phyloP scores from a whole-genome alignment of 2,797 vertebrate genomes.

The Thaleichthys pacificus region DNA sequence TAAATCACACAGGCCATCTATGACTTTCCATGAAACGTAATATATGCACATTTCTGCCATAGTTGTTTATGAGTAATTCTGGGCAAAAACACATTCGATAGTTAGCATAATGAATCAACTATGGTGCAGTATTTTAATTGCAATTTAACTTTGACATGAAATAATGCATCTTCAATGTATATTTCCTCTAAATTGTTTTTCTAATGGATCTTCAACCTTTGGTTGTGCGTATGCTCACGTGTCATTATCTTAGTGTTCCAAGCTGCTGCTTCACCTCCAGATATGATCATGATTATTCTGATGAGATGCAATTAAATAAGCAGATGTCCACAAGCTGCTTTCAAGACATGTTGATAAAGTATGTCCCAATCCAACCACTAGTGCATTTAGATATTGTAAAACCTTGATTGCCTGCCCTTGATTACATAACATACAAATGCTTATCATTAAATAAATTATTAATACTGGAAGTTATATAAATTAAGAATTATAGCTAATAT shows the following conservation, averaged over 20 bases:
- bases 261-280: conserved; percentile 57
- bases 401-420: conserved; percentile 5
- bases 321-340: conserved; percentile 80
- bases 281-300: conserved; percentile 62
- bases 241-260: conserved; percentile 52
- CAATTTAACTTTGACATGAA: background rate
- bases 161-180: background rate
- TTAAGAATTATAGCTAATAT: no score
- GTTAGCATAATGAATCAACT: no score
- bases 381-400: conserved; percentile 7
- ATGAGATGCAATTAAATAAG: conserved; percentile 73
- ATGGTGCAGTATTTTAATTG: background rate
- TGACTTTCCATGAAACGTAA: background rate
- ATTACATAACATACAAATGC: conserved; percentile 35
- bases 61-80: background rate
- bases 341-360: conserved; percentile 64
- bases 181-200: conserved; percentile 47
- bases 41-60: background rate
- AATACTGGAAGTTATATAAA: background rate
- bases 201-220: conserved; percentile 48
- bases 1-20: background rate
- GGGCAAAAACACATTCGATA: no score
- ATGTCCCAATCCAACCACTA: conserved; percentile 44
- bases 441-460: background rate
- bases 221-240: conserved; percentile 40